A percentile compares a stretch with the other conserved stretches of the same genome.
Conservation (phyloP, 2,888 invertebrate species). For the Drosophila longiperda region DNA sequence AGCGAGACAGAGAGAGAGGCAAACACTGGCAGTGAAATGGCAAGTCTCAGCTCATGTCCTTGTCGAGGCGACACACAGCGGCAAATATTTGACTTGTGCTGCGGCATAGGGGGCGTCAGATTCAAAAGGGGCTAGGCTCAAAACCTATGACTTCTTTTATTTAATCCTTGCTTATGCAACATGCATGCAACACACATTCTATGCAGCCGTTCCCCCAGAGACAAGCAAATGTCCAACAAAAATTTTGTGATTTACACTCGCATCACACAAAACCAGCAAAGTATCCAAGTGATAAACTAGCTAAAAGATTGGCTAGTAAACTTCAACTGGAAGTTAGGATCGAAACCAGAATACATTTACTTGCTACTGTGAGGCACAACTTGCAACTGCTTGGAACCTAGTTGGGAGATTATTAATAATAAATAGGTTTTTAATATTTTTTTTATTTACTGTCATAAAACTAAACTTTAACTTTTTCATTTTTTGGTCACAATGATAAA, state of each 20-base stretch:
- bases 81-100: slow-evolving; percentile 67
- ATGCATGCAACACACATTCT: slow-evolving; percentile 68
- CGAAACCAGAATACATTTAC: background rate
- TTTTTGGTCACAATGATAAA: background rate
- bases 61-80: slow-evolving; percentile 58
- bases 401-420: background rate
- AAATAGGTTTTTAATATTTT: too few species aligned
- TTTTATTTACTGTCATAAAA: too few species aligned
- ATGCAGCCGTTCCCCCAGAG: slow-evolving; percentile 39
- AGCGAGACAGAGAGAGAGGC: background rate
- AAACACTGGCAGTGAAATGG: slow-evolving; percentile 63
- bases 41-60: slow-evolving; percentile 39
- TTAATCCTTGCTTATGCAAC: slow-evolving; percentile 78
- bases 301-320: slow-evolving; percentile 28
- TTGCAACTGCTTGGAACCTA: background rate
- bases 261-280: slow-evolving; percentile 5
- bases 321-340: background rate
- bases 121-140: slow-evolving; percentile 8
- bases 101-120: slow-evolving; percentile 14
- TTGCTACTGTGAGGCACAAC: too few species aligned
- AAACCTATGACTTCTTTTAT: slow-evolving; percentile 61
- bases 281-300: slow-evolving; percentile 22
- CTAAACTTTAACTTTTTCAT: background rate
- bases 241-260: slow-evolving; percentile 50
- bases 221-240: slow-evolving; percentile 47